These are phyloP conservation scores for Engystomops pustulosus DNA, from an alignment of 2,113 vertebrate species.

Conservation along the genomic window DNA sequence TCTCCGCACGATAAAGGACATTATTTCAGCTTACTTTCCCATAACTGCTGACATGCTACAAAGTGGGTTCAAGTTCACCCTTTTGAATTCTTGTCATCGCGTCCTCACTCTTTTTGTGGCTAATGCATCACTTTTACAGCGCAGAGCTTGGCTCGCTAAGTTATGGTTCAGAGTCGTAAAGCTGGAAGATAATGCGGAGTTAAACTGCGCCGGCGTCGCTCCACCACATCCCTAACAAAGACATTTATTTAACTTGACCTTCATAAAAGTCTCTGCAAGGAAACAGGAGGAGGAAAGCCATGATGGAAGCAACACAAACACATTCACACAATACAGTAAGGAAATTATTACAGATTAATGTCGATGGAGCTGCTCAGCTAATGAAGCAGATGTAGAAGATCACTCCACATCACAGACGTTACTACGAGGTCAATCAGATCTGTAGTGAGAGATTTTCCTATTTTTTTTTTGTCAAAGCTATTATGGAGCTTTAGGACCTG, in stretches of 20 bases:
- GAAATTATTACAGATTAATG: background rate
- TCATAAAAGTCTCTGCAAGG: conserved; percentile 46
- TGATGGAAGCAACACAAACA: conserved; percentile 69
- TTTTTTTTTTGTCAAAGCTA: too few species aligned
- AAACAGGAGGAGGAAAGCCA: conserved; percentile 35
- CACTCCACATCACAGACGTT: background rate
- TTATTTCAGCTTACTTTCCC: conserved; percentile 43
- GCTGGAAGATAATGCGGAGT: conserved; percentile 64
- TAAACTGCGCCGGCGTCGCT: conserved; percentile 66
- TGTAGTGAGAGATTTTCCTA: too few species aligned
- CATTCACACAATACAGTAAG: background rate
- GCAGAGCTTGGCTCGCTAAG: conserved; percentile 62
- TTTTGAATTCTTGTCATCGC: conserved; percentile 59
- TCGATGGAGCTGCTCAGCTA: background rate
- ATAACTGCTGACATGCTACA: conserved; percentile 48
- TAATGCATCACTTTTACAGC: conserved; percentile 65
- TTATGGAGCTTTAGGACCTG: too few species aligned
- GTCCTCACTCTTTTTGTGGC: conserved; percentile 61
- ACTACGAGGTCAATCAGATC: background rate
- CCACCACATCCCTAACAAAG: conserved; percentile 71
- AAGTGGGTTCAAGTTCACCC: conserved; percentile 56
- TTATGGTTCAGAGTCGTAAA: conserved; percentile 67
- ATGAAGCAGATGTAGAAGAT: background rate
- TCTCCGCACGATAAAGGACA: conserved; percentile 21
- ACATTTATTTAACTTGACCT: conserved; percentile 75